These are phyloP conservation scores for Petroica traversi DNA, from an alignment of 2,113 vertebrate genomes.

Conservation along the genomic window DNA sequence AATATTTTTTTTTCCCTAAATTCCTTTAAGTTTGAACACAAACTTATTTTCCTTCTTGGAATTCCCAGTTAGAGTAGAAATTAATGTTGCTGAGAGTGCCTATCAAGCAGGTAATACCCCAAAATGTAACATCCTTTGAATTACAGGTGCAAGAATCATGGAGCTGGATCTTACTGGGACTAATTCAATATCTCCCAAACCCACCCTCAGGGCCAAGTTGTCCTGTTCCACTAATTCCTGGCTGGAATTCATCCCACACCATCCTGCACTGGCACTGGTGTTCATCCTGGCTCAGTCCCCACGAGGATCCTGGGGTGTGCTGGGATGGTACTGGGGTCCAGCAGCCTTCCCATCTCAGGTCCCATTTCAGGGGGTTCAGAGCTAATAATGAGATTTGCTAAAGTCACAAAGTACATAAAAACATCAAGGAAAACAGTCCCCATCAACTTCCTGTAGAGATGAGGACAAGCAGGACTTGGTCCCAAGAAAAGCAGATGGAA, in stretches of 20 bases:
- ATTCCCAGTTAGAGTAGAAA: background rate
- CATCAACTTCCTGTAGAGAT: background rate
- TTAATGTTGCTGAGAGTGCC: background rate
- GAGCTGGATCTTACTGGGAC: background rate
- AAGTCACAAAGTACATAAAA: background rate
- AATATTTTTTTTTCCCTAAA: background rate
- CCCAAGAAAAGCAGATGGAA: rapidly evolving
- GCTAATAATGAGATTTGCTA: rapidly evolving
- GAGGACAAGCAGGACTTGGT: rapidly evolving
- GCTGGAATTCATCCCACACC: background rate
- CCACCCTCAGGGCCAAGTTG: background rate
- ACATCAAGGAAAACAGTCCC: background rate
- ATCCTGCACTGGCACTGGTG: rapidly evolving
- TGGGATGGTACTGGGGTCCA: background rate
- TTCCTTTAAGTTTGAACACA: background rate
- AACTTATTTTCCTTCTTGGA: background rate
- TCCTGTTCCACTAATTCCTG: background rate
- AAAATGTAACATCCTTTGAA: background rate
- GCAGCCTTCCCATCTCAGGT: background rate
- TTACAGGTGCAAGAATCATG: background rate
- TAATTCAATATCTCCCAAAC: background rate
- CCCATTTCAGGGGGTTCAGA: background rate
- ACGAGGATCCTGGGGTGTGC: background rate
- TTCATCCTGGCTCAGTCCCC: background rate
- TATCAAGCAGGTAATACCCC: background rate